Conservation (phyloP, 2,888 invertebrate genomes). For the Epirrhoe tristata region DNA sequence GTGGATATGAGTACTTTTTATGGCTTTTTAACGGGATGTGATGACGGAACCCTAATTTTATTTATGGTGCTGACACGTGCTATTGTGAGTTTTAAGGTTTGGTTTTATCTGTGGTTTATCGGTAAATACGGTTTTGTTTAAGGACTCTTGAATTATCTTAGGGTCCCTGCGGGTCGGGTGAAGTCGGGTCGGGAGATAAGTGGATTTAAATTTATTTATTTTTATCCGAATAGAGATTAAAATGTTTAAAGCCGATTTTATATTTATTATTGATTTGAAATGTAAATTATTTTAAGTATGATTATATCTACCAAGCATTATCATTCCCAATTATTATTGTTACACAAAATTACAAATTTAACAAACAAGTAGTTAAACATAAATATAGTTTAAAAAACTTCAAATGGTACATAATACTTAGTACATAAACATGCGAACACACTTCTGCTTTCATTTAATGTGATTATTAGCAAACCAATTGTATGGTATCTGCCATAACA, state of each 20-base stretch:
- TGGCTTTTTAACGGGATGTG: conserved; percentile 58
- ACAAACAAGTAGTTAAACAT: too few relatives aligned
- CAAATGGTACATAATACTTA: too few relatives aligned
- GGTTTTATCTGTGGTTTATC: conserved; percentile 41
- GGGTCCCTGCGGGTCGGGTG: conserved; percentile 6
- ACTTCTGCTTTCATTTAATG: too few relatives aligned
- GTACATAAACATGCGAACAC: too few relatives aligned
- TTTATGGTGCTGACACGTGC: conserved; percentile 75
- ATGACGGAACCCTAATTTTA: conserved; percentile 73
- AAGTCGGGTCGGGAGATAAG: conserved; percentile 4
- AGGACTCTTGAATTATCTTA: conserved; percentile 27
- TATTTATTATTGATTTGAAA: too few relatives aligned
- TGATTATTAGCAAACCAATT: too few relatives aligned
- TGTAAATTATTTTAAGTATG: too few relatives aligned
- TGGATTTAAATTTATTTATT: conserved; percentile 12
- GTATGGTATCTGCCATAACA: too few relatives aligned
- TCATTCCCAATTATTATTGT: too few relatives aligned
- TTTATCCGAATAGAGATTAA: not conserved
- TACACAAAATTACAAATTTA: too few relatives aligned
- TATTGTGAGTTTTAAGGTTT: conserved; percentile 51
- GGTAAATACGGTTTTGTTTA: conserved; percentile 27
- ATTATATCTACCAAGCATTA: too few relatives aligned
- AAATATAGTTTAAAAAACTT: too few relatives aligned
- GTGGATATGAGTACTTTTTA: conserved; percentile 57
- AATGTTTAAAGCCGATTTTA: not conserved